Evolutionary conservation across 2,797 vertebrate species (phyloP).

Genomic region (Choloepus didactylus): DNA sequence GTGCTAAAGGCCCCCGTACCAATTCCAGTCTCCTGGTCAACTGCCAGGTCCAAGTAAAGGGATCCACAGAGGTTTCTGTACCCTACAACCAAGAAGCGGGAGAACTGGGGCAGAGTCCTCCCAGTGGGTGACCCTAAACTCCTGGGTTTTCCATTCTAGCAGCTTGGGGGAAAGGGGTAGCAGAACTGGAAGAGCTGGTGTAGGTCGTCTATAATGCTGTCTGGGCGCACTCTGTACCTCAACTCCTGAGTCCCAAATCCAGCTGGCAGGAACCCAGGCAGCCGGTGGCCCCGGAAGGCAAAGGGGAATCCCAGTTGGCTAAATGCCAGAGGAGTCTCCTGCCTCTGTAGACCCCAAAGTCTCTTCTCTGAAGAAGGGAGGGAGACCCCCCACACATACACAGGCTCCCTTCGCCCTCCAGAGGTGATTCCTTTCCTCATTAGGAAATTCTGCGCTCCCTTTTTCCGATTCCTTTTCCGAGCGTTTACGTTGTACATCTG

Average conservation of each 20-base stretch:
- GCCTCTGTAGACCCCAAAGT: constrained; percentile 52
- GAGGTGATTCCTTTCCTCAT: constrained; percentile 84
- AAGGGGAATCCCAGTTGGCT: constrained; percentile 83
- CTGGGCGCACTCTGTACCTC: neutral
- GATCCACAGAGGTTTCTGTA: neutral
- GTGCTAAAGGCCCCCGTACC: neutral
- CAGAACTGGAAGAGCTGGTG: neutral
- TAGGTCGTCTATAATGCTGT: neutral
- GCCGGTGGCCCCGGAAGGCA: constrained; percentile 78
- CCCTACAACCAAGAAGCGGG: neutral
- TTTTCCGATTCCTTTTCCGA: constrained; percentile 83
- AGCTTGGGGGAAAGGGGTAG: neutral
- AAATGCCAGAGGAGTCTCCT: constrained; percentile 66
- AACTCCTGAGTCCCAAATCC: constrained; percentile 59
- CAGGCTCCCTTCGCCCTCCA: constrained; percentile 69
- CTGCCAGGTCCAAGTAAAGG: constrained; percentile 37
- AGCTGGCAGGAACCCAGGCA: constrained; percentile 70
- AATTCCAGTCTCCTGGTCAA: neutral
- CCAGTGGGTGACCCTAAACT: neutral
- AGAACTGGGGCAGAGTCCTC: neutral
- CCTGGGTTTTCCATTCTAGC: constrained; percentile 19
- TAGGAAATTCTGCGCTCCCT: constrained; percentile 83
- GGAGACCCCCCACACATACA: constrained; percentile 64
- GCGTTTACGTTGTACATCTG: constrained; percentile 83
- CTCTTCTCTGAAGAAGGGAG: constrained; percentile 10